Evolutionary conservation across 2,888 invertebrate genomes (phyloP).

Genomic region (Chalcis sispes): DNA sequence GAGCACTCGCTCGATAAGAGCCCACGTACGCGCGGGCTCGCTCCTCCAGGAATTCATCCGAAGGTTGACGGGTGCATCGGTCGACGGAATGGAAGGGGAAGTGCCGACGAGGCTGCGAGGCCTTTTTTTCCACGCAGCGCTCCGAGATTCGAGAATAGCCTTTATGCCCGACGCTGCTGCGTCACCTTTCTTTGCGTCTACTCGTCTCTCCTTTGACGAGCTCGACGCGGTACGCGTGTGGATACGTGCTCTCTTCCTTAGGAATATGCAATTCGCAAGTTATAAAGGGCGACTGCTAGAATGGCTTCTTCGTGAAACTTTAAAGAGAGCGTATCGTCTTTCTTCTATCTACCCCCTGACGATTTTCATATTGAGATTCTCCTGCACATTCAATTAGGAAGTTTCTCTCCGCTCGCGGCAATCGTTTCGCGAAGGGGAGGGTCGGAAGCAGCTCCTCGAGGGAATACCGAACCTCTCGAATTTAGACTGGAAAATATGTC

Average conservation of each 20-base stretch:
- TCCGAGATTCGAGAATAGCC: slow-evolving; percentile 72
- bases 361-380: slow-evolving; percentile 57
- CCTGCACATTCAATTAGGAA: slow-evolving; percentile 63
- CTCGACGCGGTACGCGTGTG: neutral
- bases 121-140: slow-evolving; percentile 15
- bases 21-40: neutral
- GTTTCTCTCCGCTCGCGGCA: slow-evolving; percentile 54
- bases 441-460: slow-evolving; percentile 36
- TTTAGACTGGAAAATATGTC: slow-evolving; percentile 63
- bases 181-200: too few species aligned
- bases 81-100: neutral
- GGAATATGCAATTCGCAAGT: slow-evolving; percentile 13
- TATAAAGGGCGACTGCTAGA: slow-evolving; percentile 18
- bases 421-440: slow-evolving; percentile 36
- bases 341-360: slow-evolving; percentile 40
- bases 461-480: slow-evolving; percentile 63
- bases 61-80: slow-evolving; percentile 25
- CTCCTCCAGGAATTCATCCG: slow-evolving; percentile 53
- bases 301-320: slow-evolving; percentile 46
- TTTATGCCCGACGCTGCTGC: slow-evolving; percentile 68
- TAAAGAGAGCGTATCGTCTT: slow-evolving; percentile 47
- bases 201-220: slow-evolving; percentile 70
- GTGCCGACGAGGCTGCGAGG: slow-evolving; percentile 6
- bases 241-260: neutral
- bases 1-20: slow-evolving; percentile 4